phyloP scores from a whole-genome alignment of 64 coral and sea anemone species.

The Catalaphyllia jardinei region DNA sequence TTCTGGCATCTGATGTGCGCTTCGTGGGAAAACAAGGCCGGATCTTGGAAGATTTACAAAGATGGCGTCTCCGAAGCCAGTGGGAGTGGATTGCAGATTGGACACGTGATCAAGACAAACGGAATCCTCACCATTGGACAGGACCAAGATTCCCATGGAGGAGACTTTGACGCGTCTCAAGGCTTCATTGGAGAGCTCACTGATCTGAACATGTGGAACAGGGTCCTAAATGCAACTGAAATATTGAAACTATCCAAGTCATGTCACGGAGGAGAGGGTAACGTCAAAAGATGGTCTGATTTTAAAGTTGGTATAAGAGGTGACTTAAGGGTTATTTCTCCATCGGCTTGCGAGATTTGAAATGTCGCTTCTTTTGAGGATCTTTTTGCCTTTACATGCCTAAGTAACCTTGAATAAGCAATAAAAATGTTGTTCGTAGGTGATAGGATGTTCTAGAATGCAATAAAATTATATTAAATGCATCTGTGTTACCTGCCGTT shows the following conservation, averaged over 20 bases:
- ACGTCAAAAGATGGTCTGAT: background rate
- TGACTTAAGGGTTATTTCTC: background rate
- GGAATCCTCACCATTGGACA: conserved; percentile 29
- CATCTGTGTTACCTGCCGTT: no score
- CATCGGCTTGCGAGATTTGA: background rate
- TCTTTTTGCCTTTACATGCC: no score
- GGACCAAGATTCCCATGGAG: conserved; percentile 27
- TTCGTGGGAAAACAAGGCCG: conserved; percentile 51
- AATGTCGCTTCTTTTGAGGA: background rate
- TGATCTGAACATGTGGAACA: conserved; percentile 42
- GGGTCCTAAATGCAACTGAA: conserved; percentile 18
- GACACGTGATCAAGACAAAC: background rate
- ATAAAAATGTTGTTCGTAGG: no score
- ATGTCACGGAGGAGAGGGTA: background rate
- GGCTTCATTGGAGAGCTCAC: conserved; percentile 29
- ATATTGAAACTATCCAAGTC: conserved; percentile 18
- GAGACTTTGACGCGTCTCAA: background rate
- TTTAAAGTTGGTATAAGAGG: conserved; percentile 1
- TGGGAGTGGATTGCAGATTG: background rate
- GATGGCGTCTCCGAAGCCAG: background rate
- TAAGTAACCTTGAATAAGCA: no score
- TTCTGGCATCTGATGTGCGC: conserved; percentile 54
- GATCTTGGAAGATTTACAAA: conserved; percentile 32
- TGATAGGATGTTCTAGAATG: no score
- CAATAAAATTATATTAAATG: no score